Base-by-base conservation (phyloP, 2,888 invertebrate species). In the Cheilosia grossa region DNA sequence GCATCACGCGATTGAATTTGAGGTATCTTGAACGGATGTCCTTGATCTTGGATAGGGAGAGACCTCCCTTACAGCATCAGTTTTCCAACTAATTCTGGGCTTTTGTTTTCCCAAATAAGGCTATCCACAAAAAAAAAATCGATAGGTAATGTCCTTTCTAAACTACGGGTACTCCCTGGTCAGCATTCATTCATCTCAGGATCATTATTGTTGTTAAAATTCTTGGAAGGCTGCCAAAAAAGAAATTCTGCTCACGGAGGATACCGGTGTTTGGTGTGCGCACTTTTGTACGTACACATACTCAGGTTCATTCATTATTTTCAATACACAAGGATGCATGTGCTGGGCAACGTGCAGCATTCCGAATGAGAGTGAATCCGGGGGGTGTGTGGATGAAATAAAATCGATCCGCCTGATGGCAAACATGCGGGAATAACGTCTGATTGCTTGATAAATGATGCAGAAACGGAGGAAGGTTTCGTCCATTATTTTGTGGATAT, bases 261-360 rank as follows among this genome's bases (percentile, higher is more conserved):
- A 58, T 37, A 47, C 19, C 27, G 51, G 21, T 15, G 21, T 21
- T 30, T 21, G 24, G 53, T 53, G 40, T 19, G 19, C 10, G 2
- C 3, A 15, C 21, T 44, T n/a, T 42, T 64, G 24, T 64, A 30
- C 64, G 21, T 64, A 6, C 10, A 6, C 19, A 21, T 21, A 4
- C n/a, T 2, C 5, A 10, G 19, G 17, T 77, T 61, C 75, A 77
- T 77, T 77, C 75, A 77, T 61, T 77, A 77, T 67, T 75, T 67
- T 30, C 37, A 4, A 37, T 37, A 37, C 37, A 13, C 4, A 24
- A 7, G n/a, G 40, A 27, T 49, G 17, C 54, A 73, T 47, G 37
- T n/a, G 33, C 21, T 27, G n/a, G 42, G 44, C 27, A 72, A 27
- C 27, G 51, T 59, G 37, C 40, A 53, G 44, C 19, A 9, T 24